Conservation (phyloP, 2,888 invertebrate genomes). For the Rhingia campestris region DNA sequence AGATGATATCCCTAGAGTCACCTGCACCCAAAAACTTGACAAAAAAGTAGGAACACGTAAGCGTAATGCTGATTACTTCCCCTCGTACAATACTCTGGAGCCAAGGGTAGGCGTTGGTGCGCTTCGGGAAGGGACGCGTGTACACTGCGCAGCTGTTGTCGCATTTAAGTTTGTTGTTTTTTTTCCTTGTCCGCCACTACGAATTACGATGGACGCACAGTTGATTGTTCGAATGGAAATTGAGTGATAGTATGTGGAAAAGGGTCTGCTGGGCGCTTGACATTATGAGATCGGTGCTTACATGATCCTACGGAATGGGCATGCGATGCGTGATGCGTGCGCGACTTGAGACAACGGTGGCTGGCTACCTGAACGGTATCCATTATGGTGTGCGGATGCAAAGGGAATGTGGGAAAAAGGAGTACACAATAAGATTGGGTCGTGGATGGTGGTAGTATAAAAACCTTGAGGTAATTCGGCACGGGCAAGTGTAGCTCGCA, state of each 20-base stretch:
- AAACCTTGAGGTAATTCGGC: constrained; percentile 23
- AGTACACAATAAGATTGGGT: constrained; percentile 17
- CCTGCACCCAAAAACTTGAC: constrained; percentile 73
- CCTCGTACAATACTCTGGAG: constrained; percentile 55
- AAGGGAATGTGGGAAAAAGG: constrained; percentile 22
- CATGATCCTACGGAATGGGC: constrained; percentile 28
- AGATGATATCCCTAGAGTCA: constrained; percentile 66
- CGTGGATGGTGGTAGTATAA: neutral
- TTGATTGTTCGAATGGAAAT: constrained; percentile 45
- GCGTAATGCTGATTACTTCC: constrained; percentile 69
- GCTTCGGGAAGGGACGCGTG: constrained; percentile 54
- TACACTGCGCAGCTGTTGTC: constrained; percentile 52
- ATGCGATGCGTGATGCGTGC: constrained; percentile 42
- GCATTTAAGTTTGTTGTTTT: constrained; percentile 75
- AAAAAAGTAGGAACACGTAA: constrained; percentile 67
- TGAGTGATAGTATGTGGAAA: constrained; percentile 42
- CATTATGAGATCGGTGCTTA: constrained; percentile 31
- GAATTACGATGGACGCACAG: constrained; percentile 45
- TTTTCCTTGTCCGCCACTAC: constrained; percentile 41
- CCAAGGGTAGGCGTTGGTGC: constrained; percentile 51
- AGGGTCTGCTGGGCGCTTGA: constrained; percentile 43
- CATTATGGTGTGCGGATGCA: constrained; percentile 17
- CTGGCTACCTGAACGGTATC: constrained; percentile 39
- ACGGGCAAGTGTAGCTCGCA: constrained; percentile 40
- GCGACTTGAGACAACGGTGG: constrained; percentile 26